These are phyloP conservation scores for Rhynchotus rufescens DNA, from an alignment of 2,797 vertebrate species.

Conservation along the genomic window DNA sequence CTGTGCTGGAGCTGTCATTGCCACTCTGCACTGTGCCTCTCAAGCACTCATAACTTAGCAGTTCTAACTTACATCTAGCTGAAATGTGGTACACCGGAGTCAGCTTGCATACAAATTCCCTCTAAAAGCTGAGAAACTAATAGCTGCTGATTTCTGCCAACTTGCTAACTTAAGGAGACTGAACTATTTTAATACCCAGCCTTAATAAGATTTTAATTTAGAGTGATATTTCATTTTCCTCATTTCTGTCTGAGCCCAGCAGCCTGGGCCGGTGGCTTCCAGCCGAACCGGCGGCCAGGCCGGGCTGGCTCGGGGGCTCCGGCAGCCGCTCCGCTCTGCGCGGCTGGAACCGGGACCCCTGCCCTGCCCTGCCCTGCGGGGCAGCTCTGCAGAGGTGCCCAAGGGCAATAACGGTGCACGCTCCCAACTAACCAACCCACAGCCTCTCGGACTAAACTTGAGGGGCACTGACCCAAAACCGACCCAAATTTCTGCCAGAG, in stretches of 20 bases:
- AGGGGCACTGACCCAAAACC: neutral
- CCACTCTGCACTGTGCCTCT: neutral
- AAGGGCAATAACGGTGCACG: accelerated
- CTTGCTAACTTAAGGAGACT: neutral
- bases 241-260: neutral
- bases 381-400: neutral
- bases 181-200: neutral
- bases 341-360: no score
- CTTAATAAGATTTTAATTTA: neutral
- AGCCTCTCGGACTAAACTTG: neutral
- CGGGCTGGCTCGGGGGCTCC: neutral
- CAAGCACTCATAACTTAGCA: neutral
- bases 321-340: no score
- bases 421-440: neutral
- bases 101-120: neutral
- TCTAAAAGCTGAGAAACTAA: neutral
- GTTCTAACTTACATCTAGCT: conserved; percentile 32
- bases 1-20: neutral
- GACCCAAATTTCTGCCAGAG: neutral
- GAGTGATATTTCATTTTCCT: neutral
- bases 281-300: neutral
- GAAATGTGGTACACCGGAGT: neutral
- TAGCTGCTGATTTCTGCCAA: conserved; percentile 1
- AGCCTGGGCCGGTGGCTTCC: neutral
- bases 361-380: no score